Evolutionary conservation across 2,888 invertebrate genomes (phyloP).

Genomic region (Amphipyra tragopoginis): DNA sequence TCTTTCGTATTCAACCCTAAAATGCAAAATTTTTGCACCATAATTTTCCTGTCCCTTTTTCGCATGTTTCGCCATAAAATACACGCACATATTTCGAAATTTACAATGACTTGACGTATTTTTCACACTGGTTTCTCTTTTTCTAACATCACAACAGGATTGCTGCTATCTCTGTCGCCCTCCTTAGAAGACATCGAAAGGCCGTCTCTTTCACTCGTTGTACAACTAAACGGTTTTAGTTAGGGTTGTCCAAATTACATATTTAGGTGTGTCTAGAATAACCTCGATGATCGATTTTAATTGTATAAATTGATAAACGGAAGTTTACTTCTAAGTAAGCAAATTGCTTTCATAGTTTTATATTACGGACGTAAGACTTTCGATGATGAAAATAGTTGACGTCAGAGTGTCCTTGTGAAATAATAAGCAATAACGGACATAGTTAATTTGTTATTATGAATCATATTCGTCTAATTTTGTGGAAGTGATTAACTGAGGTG

Average conservation of each 20-base stretch:
- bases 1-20: not conserved
- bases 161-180: conserved; percentile 61
- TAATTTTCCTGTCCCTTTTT: conserved; percentile 7
- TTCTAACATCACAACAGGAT: conserved; percentile 60
- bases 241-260: conserved; percentile 54
- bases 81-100: conserved; percentile 45
- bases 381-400: conserved; percentile 10
- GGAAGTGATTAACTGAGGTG: conserved; percentile 27
- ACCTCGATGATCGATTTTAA: conserved; percentile 12
- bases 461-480: conserved; percentile 24
- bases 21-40: conserved; percentile 4
- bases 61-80: conserved; percentile 8
- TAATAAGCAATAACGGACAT: conserved; percentile 18
- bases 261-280: conserved; percentile 11
- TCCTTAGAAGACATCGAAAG: conserved; percentile 37
- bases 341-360: conserved; percentile 5
- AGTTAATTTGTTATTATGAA: conserved; percentile 4
- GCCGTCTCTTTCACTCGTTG: conserved; percentile 59
- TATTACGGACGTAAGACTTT: not conserved
- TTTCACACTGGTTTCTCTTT: conserved; percentile 64
- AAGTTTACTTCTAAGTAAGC: conserved; percentile 10
- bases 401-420: conserved; percentile 9
- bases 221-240: conserved; percentile 55
- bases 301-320: conserved; percentile 12
- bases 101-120: conserved; percentile 53